Evolutionary conservation across 2,797 vertebrate species (phyloP), one percentile per base, ranked within the genome.

Genomic region (Lepilemur septentrionalis): DNA sequence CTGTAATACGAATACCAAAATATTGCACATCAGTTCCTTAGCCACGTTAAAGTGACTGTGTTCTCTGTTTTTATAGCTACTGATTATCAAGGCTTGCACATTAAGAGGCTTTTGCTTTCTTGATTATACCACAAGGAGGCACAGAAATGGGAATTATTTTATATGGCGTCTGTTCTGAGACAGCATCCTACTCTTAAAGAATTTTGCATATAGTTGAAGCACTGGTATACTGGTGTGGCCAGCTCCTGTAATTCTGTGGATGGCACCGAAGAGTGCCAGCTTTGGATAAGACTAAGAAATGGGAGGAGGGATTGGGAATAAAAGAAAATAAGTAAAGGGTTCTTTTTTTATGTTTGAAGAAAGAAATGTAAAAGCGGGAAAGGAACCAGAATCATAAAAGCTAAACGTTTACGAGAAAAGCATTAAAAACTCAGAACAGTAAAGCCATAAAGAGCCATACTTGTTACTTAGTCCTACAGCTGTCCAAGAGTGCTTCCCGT

Each of bases 11-110:
- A 95, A 73, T 88, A 84, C 50, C 75, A 92, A 95, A 93, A 81
- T 72, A 69, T 78, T 97, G 75, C 89, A 81, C 43, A 87, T 80
- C 89, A 76, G 52, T 30, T 97, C 92, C 81, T 96, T 89, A 78
- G 52, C 78, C 76, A 43, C 30, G 25, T 6, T 61, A 43, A 17
- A 79, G 69, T 65, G 86, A 28, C 55, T 94, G 78, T 92, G 28
- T 75, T 95, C 50, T 89, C 57, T 63, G 67, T 89, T 98, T 96
- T 93, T 67, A 28, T 28, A 96, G 72, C 11, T 22, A 38, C 28
- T 1, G 23, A 67, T 52, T 35, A 59, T 90, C 87, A 97, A 95
- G 93, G 79, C 80, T 96, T 94, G 96, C n/a, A 80, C 92, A 92
- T 76, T 35, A 65, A 50, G 43, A 9, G 7, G 25, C 83, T 79